Base-by-base conservation (phyloP, 2,113 vertebrate species). In the Paraplagusia blochii region DNA sequence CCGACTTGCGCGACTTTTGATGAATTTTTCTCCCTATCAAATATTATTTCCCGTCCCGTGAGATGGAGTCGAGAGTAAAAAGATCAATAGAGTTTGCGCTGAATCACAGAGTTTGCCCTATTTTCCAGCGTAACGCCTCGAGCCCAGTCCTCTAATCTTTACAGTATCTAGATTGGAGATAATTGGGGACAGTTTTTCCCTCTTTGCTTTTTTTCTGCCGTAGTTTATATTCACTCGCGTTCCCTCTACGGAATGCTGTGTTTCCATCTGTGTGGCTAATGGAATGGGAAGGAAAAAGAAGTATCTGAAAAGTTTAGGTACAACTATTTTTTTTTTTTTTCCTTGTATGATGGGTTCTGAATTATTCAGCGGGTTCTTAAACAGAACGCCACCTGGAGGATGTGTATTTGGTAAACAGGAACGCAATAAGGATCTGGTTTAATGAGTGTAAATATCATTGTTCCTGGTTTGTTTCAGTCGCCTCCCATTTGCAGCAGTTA, bases 351-450 rank as follows among this genome's bases (percentile, higher is more conserved):
- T 74, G 65, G 44, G 61, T 69, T 52, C 39, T 84, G 60, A 88
- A 88, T 87, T 65, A 85, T 88, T 87, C 53, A 84, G 68, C 0
- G 33, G 46, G 38, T 79, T 55, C 54, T 72, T 77, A 75, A 80
- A 84, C 76, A 69, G 70, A 72, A 72, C 51, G 43, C 68, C 53
- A 74, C 65, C 77, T 53, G 74, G 22, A 29, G 6, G 22, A 29
- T 6, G 22, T 29, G 2, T 29, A 29, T 29, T 29, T 29, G 22
- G 22, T 29, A 29, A 29, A 29, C 22, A 29, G 22, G 22, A 29
- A 6, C 22, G 3, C 22, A 29, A 29, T 29, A 29, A 29, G 2
- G 6, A 29, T 29, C 22, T 29, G 22, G 22, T 29, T 29, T 29
- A 29, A 29, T 29, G 22, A 29, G 22, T 29, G 3, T 29, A 6